Base-by-base conservation (phyloP, 2,113 vertebrate genomes). In the Tenebrosternarchus preto region DNA sequence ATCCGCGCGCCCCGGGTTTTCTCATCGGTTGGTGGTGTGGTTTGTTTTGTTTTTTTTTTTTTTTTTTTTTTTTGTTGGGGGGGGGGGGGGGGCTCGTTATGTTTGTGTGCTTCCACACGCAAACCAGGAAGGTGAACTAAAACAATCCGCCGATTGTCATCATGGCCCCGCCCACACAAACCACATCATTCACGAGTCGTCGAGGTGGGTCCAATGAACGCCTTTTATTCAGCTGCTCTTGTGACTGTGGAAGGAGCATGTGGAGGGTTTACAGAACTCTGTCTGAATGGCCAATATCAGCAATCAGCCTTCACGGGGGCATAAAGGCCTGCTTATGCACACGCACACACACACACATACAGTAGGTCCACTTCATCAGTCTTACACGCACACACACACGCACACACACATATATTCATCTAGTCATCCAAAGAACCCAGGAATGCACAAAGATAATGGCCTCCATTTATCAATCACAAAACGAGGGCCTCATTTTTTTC, bases 81-180 rank as follows among this genome's bases (percentile, higher is more conserved):
- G 29, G 70, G 39, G 39, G 39, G 2, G 36, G 36, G 3, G 36
- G 36, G 3, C 3, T 39, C 3, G 36, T 39, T 7, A 7, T 3
- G 66, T 39, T 22, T 4, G 17, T 46, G 27, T 46, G 63, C 20
- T 50, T 20, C 9, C 60, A 15, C 43, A 17, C 22, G 9, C 5
- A 46, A 15, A 2, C 67, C 60, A 70, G 56, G n/a, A 50, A 64
- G 53, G 24, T 63, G 76, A 25, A 31, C 27, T 9, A 22, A 53
- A 60, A 84, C 82, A 84, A 68, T 74, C 75, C 25, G 39, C 12
- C 4, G 4, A 71, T 69, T 74, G 55, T 74, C 57, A 56, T 77
- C 43, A 15, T 1, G 43, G 80, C 68, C 46, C 27, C 29, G 39
- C 46, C 33, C 69, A 29, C 77, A 53, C 68, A 43, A 53, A 53